These are phyloP conservation scores for Trididemnum nubilum DNA, from an alignment of 23 tunicate species.

Conservation along the genomic window DNA sequence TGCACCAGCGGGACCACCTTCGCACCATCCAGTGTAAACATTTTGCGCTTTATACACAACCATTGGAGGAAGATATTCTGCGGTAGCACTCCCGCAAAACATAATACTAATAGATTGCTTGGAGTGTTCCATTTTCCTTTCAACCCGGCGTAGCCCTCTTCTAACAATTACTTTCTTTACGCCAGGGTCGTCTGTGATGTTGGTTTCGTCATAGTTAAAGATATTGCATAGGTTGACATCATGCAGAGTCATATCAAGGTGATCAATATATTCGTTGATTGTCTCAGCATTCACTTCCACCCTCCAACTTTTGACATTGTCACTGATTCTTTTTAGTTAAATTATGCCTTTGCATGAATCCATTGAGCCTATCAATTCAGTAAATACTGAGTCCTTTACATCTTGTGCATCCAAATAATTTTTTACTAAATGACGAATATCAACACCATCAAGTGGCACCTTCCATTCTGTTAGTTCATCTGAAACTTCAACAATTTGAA, in stretches of 20 bases:
- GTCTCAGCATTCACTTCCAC: no score
- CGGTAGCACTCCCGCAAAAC: not conserved
- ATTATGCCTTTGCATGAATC: not conserved
- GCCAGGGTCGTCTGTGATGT: not conserved
- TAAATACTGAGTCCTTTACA: not conserved
- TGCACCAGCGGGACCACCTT: not conserved
- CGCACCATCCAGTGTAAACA: not conserved
- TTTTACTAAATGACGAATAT: no score
- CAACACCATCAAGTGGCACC: no score
- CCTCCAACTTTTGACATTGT: no score
- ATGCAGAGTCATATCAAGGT: no score
- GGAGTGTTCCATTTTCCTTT: not conserved
- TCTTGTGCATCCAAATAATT: not conserved
- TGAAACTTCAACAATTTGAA: no score
- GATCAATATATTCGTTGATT: no score
- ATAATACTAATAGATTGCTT: not conserved
- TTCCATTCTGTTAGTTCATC: no score
- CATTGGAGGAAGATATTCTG: not conserved
- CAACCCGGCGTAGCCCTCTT: not conserved
- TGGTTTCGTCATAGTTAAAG: not conserved
- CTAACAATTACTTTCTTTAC: not conserved
- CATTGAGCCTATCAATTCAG: not conserved
- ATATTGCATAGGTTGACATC: no score
- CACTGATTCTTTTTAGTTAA: no score
- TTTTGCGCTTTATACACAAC: not conserved